Conservation (phyloP, 2,113 vertebrate genomes). For the Sceloporus tristichus region DNA sequence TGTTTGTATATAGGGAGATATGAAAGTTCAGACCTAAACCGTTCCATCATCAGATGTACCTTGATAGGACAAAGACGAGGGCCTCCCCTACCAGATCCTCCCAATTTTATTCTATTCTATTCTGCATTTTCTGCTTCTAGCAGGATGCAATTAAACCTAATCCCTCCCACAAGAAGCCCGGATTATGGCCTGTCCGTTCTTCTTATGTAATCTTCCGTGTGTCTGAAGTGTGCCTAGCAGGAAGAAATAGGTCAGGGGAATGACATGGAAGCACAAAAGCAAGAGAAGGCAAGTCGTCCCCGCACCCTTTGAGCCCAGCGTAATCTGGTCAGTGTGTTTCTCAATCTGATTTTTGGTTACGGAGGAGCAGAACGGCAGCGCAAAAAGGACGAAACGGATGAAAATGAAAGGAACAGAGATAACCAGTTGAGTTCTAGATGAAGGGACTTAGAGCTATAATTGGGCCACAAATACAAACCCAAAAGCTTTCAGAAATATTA, state of each 20-base stretch:
- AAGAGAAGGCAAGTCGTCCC: not conserved
- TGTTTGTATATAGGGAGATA: no score
- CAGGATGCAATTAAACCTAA: not conserved
- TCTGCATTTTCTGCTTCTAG: not conserved
- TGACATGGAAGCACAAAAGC: not conserved
- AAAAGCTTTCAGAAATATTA: not conserved
- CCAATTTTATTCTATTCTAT: no score
- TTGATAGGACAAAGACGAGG: no score
- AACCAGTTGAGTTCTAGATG: not conserved
- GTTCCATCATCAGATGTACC: no score
- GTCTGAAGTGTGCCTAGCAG: not conserved
- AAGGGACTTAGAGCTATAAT: accelerated
- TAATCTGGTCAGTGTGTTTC: no score
- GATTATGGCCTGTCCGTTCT: not conserved
- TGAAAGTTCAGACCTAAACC: no score
- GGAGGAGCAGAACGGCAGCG: no score
- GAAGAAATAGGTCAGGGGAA: not conserved
- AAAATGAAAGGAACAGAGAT: not conserved
- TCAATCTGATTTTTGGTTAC: not conserved
- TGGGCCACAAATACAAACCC: not conserved
- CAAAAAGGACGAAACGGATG: no score
- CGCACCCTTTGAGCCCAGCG: not conserved
- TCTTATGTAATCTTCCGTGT: not conserved
- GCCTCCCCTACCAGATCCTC: no score
- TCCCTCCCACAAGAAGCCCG: not conserved